These are phyloP conservation scores for Noctua fimbriata DNA, from an alignment of 2,888 invertebrate genomes.

Conservation along the genomic window DNA sequence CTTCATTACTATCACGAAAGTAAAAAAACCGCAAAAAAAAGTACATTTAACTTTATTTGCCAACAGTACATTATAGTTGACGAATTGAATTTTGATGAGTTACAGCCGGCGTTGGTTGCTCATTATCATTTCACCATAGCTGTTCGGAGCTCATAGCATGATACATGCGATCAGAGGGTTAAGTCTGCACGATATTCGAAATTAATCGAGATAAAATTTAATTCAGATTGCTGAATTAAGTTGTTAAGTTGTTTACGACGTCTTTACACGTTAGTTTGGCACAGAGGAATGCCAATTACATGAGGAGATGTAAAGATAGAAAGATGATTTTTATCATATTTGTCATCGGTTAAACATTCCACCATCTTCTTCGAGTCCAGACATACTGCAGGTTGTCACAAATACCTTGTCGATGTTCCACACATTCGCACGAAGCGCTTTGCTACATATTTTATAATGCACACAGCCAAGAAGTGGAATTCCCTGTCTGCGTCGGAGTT, in stretches of 20 bases:
- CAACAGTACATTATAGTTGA: conserved; percentile 79
- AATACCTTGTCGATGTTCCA: no score
- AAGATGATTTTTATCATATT: not conserved
- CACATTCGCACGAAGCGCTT: no score
- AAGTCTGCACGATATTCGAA: conserved; percentile 33
- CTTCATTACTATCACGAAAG: not conserved
- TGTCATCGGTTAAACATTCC: not conserved
- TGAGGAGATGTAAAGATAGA: not conserved
- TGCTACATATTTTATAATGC: no score
- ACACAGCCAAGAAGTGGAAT: no score
- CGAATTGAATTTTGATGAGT: conserved; percentile 89
- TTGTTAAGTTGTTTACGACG: conserved; percentile 28
- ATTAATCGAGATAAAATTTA: conserved; percentile 16
- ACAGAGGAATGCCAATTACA: not conserved
- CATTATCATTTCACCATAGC: conserved; percentile 85
- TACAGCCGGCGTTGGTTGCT: conserved; percentile 77
- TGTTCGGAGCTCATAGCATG: conserved; percentile 59
- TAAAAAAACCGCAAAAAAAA: not conserved
- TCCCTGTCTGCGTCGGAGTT: no score
- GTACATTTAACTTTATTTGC: conserved; percentile 65
- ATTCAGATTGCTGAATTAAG: conserved; percentile 19
- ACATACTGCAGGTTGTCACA: no score
- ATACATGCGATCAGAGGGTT: conserved; percentile 47
- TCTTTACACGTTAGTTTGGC: conserved; percentile 21
- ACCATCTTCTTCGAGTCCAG: no score